phyloP scores from a whole-genome alignment of 23 tunicate species.

The Halocynthia roretzi region DNA sequence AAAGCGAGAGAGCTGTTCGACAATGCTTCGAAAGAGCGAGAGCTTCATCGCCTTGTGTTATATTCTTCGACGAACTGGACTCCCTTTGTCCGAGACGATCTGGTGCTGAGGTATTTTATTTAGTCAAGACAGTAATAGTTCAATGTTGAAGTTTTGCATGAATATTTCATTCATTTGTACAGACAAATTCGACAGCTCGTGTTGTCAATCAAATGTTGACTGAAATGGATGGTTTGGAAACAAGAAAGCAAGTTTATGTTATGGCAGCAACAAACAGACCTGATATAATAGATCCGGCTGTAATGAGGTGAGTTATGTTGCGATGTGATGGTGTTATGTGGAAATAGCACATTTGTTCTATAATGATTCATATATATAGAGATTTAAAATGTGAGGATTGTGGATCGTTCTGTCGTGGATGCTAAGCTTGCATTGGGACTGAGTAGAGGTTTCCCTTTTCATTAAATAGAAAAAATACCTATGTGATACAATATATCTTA shows the following conservation, averaged over 20 bases:
- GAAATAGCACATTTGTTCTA: no score
- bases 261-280: slow-evolving; percentile 93
- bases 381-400: no score
- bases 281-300: slow-evolving; percentile 89
- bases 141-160: background rate
- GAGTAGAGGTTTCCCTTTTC: no score
- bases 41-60: slow-evolving; percentile 76
- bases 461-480: no score
- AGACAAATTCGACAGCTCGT: slow-evolving; percentile 5
- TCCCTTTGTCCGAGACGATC: slow-evolving; percentile 79
- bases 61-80: slow-evolving; percentile 91
- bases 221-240: slow-evolving; percentile 79
- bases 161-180: background rate
- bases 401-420: no score
- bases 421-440: no score
- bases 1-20: slow-evolving; percentile 90
- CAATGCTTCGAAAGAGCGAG: slow-evolving; percentile 82
- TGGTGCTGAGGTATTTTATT: slow-evolving; percentile 41
- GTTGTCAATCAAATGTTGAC: slow-evolving; percentile 90
- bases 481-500: no score
- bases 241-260: slow-evolving; percentile 31
- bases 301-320: slow-evolving; percentile 42
- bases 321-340: background rate
- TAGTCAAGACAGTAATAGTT: background rate
- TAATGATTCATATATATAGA: no score